These are phyloP conservation scores for Halcyon leucocephala DNA, from an alignment of 2,797 vertebrate genomes.

Conservation along the genomic window DNA sequence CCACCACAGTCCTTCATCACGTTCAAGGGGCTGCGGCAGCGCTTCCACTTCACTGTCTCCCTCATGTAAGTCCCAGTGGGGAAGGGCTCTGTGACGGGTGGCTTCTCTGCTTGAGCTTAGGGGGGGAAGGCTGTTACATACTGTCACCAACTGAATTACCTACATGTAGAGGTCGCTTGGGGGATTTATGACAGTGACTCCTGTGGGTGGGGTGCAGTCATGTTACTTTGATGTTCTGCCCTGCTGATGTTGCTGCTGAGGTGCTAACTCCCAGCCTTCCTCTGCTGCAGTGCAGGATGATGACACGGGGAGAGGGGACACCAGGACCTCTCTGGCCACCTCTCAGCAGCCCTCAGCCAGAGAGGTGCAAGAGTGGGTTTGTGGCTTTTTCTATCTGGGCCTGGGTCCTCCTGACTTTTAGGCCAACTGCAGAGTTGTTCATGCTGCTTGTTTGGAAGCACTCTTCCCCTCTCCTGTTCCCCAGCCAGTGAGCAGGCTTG, in stretches of 20 bases:
- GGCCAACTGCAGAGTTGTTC: not conserved
- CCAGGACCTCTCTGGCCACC: not conserved
- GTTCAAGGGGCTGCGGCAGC: conserved; percentile 94
- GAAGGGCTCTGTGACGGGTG: not conserved
- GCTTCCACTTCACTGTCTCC: conserved; percentile 96
- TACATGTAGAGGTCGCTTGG: rapidly evolving
- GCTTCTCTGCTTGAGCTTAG: not conserved
- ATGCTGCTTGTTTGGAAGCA: rapidly evolving
- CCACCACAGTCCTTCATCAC: conserved; percentile 95
- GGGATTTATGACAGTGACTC: not conserved
- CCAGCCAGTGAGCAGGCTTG: not conserved
- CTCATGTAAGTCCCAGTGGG: conserved; percentile 85
- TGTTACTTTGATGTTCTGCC: not conserved
- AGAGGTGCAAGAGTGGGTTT: rapidly evolving
- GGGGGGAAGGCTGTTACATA: rapidly evolving
- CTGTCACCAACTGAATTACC: not conserved
- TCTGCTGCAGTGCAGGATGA: rapidly evolving
- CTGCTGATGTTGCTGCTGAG: not conserved
- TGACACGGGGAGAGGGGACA: rapidly evolving
- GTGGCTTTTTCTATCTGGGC: not conserved
- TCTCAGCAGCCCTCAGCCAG: rapidly evolving
- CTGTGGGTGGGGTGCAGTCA: rapidly evolving
- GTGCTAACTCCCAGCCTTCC: rapidly evolving
- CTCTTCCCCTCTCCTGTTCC: not conserved
- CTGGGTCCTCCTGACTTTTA: not conserved